A percentile compares a stretch with the other conserved stretches of the same genome.
phyloP scores from a whole-genome alignment of 2,888 invertebrate genomes.

The Nyleta sp. region DNA sequence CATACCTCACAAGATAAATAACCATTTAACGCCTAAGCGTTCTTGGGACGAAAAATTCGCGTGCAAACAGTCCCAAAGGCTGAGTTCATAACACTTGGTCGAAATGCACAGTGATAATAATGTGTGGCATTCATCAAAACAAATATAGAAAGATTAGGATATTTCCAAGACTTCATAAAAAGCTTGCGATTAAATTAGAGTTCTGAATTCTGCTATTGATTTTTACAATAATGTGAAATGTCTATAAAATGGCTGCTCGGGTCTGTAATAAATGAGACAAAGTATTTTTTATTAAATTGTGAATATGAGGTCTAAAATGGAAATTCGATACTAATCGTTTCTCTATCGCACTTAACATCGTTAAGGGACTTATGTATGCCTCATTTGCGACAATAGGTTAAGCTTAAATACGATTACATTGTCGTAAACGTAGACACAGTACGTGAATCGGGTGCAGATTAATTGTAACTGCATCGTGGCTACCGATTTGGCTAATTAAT shows the following conservation, averaged over 20 bases:
- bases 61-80: constrained; percentile 20
- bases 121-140: no score
- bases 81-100: neutral
- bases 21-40: constrained; percentile 62
- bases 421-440: constrained; percentile 63
- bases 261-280: neutral
- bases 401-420: constrained; percentile 65
- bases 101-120: no score
- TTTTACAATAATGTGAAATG: no score
- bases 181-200: no score
- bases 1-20: constrained; percentile 61
- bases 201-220: no score
- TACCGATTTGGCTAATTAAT: constrained; percentile 82
- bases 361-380: constrained; percentile 62
- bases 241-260: no score
- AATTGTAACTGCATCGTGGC: constrained; percentile 81
- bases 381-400: constrained; percentile 64
- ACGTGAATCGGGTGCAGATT: constrained; percentile 77
- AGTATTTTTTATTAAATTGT: constrained; percentile 36
- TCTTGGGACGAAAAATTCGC: constrained; percentile 47
- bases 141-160: no score
- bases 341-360: constrained; percentile 52
- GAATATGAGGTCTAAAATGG: constrained; percentile 39
- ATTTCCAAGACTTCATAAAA: no score
- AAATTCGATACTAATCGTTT: constrained; percentile 59